These are phyloP conservation scores for Spatulosminthurus flaviceps DNA, from an alignment of 2,888 invertebrate species.

Conservation along the genomic window DNA sequence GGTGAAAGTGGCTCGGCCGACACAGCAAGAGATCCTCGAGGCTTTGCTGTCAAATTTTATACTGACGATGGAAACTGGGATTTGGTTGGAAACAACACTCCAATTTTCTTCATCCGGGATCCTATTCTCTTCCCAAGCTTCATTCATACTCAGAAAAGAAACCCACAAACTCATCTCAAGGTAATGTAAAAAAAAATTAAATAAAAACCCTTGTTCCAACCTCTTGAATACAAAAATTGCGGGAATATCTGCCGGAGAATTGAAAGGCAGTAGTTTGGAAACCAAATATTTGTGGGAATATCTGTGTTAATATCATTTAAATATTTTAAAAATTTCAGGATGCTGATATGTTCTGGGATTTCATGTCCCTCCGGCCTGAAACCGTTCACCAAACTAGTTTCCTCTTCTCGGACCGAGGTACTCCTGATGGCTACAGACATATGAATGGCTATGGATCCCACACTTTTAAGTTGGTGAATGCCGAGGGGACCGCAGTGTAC, in stretches of 20 bases:
- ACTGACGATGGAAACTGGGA: slow-evolving; percentile 69
- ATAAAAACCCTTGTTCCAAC: no score
- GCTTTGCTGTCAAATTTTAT: slow-evolving; percentile 70
- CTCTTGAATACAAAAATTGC: no score
- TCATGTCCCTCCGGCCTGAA: slow-evolving; percentile 87
- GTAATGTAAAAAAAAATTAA: no score
- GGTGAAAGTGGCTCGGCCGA: slow-evolving; percentile 81
- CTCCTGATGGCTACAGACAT: slow-evolving; percentile 89
- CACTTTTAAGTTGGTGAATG: slow-evolving; percentile 89
- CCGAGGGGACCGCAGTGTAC: slow-evolving; percentile 76
- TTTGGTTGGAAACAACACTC: slow-evolving; percentile 70
- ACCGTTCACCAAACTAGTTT: slow-evolving; percentile 84
- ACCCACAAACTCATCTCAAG: slow-evolving; percentile 70
- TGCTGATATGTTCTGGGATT: slow-evolving; percentile 76
- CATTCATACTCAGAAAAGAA: slow-evolving; percentile 70
- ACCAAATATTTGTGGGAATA: no score
- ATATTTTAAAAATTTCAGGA: slow-evolving; percentile 69
- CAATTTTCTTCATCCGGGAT: slow-evolving; percentile 71
- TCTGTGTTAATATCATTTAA: neutral
- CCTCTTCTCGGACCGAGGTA: slow-evolving; percentile 90
- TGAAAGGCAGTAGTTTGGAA: no score
- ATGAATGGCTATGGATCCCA: slow-evolving; percentile 98
- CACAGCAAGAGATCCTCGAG: slow-evolving; percentile 72
- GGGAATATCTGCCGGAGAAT: neutral
- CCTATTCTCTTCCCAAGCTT: slow-evolving; percentile 70